Evolutionary conservation across 2,113 vertebrate species (phyloP), one percentile per base, ranked within the genome.

Genomic region (Desmodus rotundus): DNA sequence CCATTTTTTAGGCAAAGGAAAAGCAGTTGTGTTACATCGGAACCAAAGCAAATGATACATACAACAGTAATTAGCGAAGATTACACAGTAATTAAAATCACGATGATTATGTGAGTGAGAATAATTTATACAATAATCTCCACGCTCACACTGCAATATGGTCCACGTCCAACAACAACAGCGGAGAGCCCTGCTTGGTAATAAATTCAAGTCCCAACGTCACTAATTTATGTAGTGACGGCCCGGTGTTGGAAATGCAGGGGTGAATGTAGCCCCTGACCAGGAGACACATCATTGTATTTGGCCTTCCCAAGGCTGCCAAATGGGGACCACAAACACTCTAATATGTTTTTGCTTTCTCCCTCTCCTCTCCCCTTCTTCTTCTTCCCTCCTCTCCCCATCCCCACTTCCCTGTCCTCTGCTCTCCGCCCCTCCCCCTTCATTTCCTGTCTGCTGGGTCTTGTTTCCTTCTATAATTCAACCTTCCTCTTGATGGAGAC

Each of bases 41-140:
- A 97, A 98, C 98, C 98, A 97, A 96, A 97, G 98, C 98, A 98
- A 98, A 98, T 98, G 98, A 94, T 84, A 98, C 98, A 98, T 93
- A 98, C 98, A 98, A 98, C 98, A 98, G 98, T 98, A 98, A 99
- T 98, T 98, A 99, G 98, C 0, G 70, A 95, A 98, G 98, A 98
- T 98, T 98, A 98, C 98, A 98, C 70, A 98, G 98, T 98, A 98
- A 98, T 98, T 98, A 98, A 98, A 98, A 97, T 98, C 98, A 98
- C 96, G 97, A 98, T 97, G 97, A 98, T 98, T 98, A 98, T 97
- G 98, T 96, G 97, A 96, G 98, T 95, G 97, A 97, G 98, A 98
- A 98, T 95, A 89, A 97, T 98, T 98, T 97, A 95, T 98, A 98
- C 97, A 97, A 98, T 98, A 98, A 98, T 98, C 97, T 97, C 98